Percentiles rank a stretch among this genome's conserved stretches.
phyloP scores from a whole-genome alignment of 2,797 vertebrate species.

The Salarias fasciatus region DNA sequence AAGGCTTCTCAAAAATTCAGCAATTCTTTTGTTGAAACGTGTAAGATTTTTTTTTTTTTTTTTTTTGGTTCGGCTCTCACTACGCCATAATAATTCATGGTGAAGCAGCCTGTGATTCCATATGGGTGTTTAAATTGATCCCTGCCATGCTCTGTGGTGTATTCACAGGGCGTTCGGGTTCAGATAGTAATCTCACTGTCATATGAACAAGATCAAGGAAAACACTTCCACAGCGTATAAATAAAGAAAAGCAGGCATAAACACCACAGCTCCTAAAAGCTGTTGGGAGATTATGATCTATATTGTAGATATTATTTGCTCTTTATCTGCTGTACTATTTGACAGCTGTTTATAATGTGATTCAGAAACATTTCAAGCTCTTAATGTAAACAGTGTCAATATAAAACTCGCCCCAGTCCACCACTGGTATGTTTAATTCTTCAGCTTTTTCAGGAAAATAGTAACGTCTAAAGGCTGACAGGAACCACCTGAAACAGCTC shows the following conservation, averaged over 20 bases:
- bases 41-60: not conserved
- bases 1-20: not conserved
- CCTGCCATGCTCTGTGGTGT: conserved; percentile 4
- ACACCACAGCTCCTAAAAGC: conserved; percentile 23
- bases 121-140: conserved; percentile 10
- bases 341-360: conserved; percentile 1
- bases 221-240: conserved; percentile 19
- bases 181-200: conserved; percentile 20
- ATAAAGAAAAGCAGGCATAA: conserved; percentile 33
- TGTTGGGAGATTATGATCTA: conserved; percentile 11
- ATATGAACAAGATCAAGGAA: conserved; percentile 12
- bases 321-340: conserved; percentile 5
- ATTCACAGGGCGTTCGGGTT: conserved; percentile 11
- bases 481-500: not conserved
- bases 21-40: conserved; percentile 5
- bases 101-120: conserved; percentile 12
- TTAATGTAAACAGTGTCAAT: not conserved
- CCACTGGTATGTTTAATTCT: not conserved
- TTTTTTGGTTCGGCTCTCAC: rapidly evolving
- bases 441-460: not conserved
- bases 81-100: not conserved
- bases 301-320: not conserved
- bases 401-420: not conserved
- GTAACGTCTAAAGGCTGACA: no score
- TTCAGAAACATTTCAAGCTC: conserved; percentile 4